Conservation (phyloP, 2,113 vertebrate genomes). For the Bagarius yarrelli region DNA sequence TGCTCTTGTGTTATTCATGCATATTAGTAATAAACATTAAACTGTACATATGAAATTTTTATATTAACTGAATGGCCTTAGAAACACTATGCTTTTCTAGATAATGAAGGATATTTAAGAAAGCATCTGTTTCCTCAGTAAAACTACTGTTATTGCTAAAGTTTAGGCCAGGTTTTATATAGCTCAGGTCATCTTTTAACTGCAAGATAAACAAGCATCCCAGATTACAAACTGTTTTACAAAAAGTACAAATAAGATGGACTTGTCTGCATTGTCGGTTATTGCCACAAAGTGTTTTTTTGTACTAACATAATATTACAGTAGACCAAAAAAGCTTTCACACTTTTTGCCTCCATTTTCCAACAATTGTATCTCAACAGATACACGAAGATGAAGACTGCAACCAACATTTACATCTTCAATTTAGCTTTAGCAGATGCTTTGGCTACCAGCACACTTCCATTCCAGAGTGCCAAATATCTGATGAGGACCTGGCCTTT, state of each 20-base stretch:
- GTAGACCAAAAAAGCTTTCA: background rate
- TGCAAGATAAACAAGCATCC: background rate
- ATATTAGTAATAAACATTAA: background rate
- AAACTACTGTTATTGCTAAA: background rate
- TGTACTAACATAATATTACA: background rate
- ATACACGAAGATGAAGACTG: slow-evolving; percentile 98
- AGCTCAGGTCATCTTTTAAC: background rate
- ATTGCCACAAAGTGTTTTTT: background rate
- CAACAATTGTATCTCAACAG: slow-evolving; percentile 61
- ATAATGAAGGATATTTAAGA: background rate
- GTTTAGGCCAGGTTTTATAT: background rate
- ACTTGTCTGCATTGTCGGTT: background rate
- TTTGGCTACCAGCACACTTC: slow-evolving; percentile 90
- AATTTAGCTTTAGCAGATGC: slow-evolving; percentile 91
- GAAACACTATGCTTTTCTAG: background rate
- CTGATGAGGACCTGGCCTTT: slow-evolving; percentile 96
- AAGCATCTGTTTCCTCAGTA: background rate
- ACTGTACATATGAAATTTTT: background rate
- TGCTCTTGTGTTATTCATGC: background rate
- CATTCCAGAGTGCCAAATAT: slow-evolving; percentile 95
- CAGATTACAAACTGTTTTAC: background rate
- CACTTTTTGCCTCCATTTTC: background rate
- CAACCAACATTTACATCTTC: slow-evolving; percentile 99
- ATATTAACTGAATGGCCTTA: background rate
- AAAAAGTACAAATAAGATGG: background rate